These are phyloP conservation scores for Dendroctonus valens DNA, from an alignment of 1,140 invertebrate species.

Conservation along the genomic window DNA sequence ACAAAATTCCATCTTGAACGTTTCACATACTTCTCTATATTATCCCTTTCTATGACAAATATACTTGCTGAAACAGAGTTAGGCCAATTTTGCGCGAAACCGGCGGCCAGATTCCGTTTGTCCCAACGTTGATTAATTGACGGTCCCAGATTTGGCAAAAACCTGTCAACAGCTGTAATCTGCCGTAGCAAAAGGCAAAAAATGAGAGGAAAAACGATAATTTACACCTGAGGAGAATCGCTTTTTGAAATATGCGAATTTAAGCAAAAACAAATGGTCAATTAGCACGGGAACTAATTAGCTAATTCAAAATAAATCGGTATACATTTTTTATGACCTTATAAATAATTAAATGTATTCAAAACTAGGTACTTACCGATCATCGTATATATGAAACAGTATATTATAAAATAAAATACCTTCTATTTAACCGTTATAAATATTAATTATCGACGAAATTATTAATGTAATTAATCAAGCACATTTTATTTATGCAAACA, in stretches of 20 bases:
- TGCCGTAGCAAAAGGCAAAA: slow-evolving; percentile 27
- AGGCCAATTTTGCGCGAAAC: slow-evolving; percentile 5
- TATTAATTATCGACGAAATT: no score
- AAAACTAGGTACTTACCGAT: no score
- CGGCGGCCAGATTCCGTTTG: slow-evolving; percentile 3
- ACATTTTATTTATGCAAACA: no score
- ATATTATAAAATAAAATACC: no score
- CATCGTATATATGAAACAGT: no score
- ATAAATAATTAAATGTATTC: no score
- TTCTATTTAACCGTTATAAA: no score
- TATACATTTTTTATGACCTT: no score
- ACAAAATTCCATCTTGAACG: neutral
- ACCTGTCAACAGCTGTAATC: slow-evolving; percentile 34
- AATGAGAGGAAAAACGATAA: slow-evolving; percentile 27
- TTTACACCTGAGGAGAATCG: slow-evolving; percentile 9
- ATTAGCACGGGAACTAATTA: no score
- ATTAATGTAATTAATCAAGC: no score
- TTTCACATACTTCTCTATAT: slow-evolving; percentile 4
- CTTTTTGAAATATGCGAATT: neutral
- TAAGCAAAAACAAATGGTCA: no score
- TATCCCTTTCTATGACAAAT: slow-evolving; percentile 17
- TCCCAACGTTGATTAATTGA: slow-evolving; percentile 18
- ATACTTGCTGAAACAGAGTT: slow-evolving; percentile 16
- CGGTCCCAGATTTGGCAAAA: slow-evolving; percentile 30
- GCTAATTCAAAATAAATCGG: no score